Conservation (phyloP, 2,797 vertebrate genomes). For the Myotis daubentonii region DNA sequence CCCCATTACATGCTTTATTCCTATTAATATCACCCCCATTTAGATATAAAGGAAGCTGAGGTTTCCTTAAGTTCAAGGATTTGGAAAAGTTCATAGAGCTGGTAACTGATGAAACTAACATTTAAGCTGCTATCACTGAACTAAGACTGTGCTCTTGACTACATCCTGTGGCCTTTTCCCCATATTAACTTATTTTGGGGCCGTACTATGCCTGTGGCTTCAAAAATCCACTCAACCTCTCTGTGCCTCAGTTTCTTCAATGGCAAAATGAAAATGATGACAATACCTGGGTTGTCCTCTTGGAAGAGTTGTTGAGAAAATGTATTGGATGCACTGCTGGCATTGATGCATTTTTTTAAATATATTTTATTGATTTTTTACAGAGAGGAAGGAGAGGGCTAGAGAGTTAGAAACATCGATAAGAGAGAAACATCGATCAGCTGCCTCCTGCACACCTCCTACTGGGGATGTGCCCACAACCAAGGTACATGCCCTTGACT, state of each 20-base stretch:
- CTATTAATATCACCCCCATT: not conserved
- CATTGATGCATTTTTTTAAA: not conserved
- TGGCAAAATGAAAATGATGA: not conserved
- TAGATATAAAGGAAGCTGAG: slow-evolving; percentile 19
- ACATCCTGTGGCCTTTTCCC: not conserved
- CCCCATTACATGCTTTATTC: not conserved
- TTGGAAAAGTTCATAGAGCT: not conserved
- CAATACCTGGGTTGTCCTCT: not conserved
- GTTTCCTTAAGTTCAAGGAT: slow-evolving; percentile 43
- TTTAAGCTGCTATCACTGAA: not conserved
- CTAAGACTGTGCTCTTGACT: not conserved
- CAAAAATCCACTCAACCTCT: not conserved
- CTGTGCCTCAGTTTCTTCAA: not conserved
- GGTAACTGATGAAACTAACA: not conserved
- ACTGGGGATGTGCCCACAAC: too few relatives aligned
- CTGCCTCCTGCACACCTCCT: too few relatives aligned
- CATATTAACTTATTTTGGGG: not conserved
- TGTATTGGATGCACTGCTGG: not conserved
- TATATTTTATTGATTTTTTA: too few relatives aligned
- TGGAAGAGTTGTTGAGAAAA: not conserved
- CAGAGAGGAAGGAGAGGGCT: too few relatives aligned
- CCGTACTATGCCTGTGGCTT: not conserved
- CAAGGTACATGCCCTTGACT: too few relatives aligned
- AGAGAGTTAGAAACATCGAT: too few relatives aligned
- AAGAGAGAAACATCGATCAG: too few relatives aligned